Evolutionary conservation across 2,113 vertebrate genomes (phyloP), one percentile per base, ranked within the genome.

Genomic region (Eudyptes chrysolophus): DNA sequence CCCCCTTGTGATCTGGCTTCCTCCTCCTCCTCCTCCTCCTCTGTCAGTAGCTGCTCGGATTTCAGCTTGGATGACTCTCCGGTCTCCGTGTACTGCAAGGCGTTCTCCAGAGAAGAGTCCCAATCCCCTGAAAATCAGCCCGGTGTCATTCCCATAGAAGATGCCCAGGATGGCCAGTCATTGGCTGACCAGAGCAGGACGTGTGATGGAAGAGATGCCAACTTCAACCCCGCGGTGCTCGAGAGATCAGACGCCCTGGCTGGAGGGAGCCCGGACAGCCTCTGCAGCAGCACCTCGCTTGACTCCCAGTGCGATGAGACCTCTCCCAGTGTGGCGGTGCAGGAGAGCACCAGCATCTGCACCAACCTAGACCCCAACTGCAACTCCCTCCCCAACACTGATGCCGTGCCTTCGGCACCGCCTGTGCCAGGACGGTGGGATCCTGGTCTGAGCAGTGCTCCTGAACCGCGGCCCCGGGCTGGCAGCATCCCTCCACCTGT

Each of bases 31-130:
- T 89, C 90, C 57, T 96, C 99, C 70, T 42, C 42, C 42, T 42
- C 99, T 57, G 99, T 99, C 92, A 99, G 99, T 95, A 99, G 99
- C 97, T 99, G 99, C 96, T 99, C 99, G 2, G 99, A 99, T 96
- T 98, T 99, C 93, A 99, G 99, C 91, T 98, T 98, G 10, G 99
- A 99, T 62, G 98, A 98, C 54, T 98, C 98, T 3, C 99, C 99
- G 0, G 96, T 99, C 55, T 99, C 99, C 1, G 98, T 98, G 85
- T 98, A 98, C 96, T 98, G 78, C 55, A 97, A 97, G n/a, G 78
- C 78, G 5, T 98, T 98, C 20, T 94, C 98, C 11, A 58, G 92
- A 7, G 96, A 96, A 12, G 97, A 97, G 48, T 95, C 98, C 34
- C 97, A 34, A 16, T 86, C 96, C 19, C 97, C 96, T 77, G 65